Percentiles rank a stretch among this genome's conserved stretches.
phyloP scores from a whole-genome alignment of 2,888 invertebrate species.

The Chydorus sphaericus region DNA sequence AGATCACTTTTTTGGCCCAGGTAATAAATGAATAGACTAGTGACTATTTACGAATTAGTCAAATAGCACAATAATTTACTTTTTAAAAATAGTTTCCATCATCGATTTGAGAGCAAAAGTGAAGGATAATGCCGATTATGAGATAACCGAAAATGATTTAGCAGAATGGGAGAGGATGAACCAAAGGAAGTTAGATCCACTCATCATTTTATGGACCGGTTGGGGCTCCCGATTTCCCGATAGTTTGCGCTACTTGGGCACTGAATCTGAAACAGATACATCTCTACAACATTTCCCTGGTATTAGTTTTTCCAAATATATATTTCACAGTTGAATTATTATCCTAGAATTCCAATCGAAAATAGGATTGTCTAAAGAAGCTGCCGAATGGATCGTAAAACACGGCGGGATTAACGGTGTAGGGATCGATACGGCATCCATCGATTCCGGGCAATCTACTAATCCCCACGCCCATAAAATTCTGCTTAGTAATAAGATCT shows the following conservation, averaged over 20 bases:
- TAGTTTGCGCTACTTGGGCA: slow-evolving; percentile 18
- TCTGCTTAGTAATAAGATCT: slow-evolving; percentile 33
- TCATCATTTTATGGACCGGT: slow-evolving; percentile 14
- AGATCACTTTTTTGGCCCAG: slow-evolving; percentile 29
- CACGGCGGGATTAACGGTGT: slow-evolving; percentile 44
- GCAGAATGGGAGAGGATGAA: not conserved
- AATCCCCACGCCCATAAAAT: slow-evolving; percentile 36
- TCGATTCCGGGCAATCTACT: slow-evolving; percentile 39
- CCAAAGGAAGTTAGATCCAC: not conserved
- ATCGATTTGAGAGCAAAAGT: slow-evolving; percentile 23
- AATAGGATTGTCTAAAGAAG: too few species aligned
- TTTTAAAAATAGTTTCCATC: not conserved
- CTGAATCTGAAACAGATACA: slow-evolving; percentile 10
- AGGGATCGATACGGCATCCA: slow-evolving; percentile 46
- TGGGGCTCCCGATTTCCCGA: slow-evolving; percentile 11
- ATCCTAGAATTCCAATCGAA: not conserved
- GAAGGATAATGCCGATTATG: slow-evolving; percentile 18
- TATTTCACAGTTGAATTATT: not conserved
- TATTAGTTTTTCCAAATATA: too few species aligned
- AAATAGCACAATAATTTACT: too few species aligned
- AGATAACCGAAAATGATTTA: slow-evolving; percentile 17
- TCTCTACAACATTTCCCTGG: slow-evolving; percentile 21
- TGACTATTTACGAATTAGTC: not conserved
- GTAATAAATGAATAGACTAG: slow-evolving; percentile 19
- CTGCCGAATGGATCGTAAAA: slow-evolving; percentile 43